Base-by-base conservation (phyloP, 2,888 invertebrate genomes). In the Holacanthella duospinosa region DNA sequence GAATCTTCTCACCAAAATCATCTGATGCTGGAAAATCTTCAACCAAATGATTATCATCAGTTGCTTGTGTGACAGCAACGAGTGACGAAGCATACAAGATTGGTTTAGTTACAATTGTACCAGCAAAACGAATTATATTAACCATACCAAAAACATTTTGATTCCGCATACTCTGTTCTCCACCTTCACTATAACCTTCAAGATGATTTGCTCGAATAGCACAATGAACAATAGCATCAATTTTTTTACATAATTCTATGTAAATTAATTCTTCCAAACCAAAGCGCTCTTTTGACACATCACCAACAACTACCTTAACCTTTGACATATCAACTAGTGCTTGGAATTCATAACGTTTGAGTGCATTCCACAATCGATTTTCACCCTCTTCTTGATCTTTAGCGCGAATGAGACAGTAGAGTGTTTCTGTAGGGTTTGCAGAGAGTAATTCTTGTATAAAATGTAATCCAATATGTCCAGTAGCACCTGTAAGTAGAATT, bases 131-230 rank as follows among this genome's bases (percentile, higher is more conserved):
- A 53, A 69, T 29, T 24, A 68, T 55, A 44, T 66, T 66, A n/a
- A 62, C 29, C 6, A 66, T 66, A 29, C 70, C 67, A 48, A 65
- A 58, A 55, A 70, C 70, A 28, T 70, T 70, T 1, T 62, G 53
- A 6, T 56, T 59, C 1, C 70, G 26, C 12, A 61, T 59, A 61
- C 68, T 66, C 16, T 55, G 60, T 53, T 54, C 62, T 4, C 56
- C 55, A 4, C 27, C 27, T 27, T 68, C 65, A 19, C 55, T 57
- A 55, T 70, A 68, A 2, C 60, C 60, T 53, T 70, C 67, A 59
- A 67, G 59, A 29, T 67, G 64, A 54, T 68, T 70, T 6, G 64
- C 65, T 53, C 68, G 68, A 19, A 68, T 67, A 29, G 70, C 70
- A 55, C 62, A 67, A 36, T 70, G 67, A 43, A 68, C 63, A 53